Base-by-base conservation (phyloP, 2,888 invertebrate genomes). In the Resseliella maxima region DNA sequence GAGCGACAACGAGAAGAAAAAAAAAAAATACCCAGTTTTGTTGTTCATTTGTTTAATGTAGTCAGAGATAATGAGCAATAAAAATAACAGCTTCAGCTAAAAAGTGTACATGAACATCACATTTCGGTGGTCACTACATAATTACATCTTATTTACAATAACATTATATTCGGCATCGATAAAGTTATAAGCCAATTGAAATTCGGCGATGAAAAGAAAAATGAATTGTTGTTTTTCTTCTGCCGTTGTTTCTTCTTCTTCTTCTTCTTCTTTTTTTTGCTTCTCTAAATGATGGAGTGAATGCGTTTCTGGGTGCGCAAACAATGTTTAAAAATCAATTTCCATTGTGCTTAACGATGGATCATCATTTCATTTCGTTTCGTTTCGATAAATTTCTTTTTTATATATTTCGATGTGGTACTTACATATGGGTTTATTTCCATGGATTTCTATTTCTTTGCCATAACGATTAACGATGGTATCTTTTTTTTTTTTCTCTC, bases 361-460 rank as follows among this genome's bases (percentile, higher is more conserved):
- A 72, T 72, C 72, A 72, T 72, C 72, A 72, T 72, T 72, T 72
- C 27, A 31, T 72, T 72, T 35, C 72, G 59, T 59, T 59, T 59
- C 59, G 35, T 72, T 72, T 72, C 72, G 72, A 72, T 72, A 72
- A 72, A 72, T 72, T 72, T 72, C 31, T 72, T 72, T 72, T 31
- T n/a, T n/a, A n/a, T 72, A 59, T 72, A 31, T 59, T n/a, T 6
- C 5, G 2, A 18, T 50, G 50, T 50, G 59, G 1, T 50, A 50
- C 46, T 50, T 50, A 72, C 31, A 72, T 31, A 31, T 31, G 31
- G n/a, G 31, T 31, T 72, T 27, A 35, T 72, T 72, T 72, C 35
- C 15, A 72, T 31, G 31, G 72, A 35, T 72, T 72, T 72, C 72
- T 72, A 72, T 72, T 72, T 35, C 72, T 31, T 72, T 72, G 72